These are phyloP conservation scores for Apogon hyalosoma DNA, from an alignment of 2,797 vertebrate genomes.

Conservation along the genomic window DNA sequence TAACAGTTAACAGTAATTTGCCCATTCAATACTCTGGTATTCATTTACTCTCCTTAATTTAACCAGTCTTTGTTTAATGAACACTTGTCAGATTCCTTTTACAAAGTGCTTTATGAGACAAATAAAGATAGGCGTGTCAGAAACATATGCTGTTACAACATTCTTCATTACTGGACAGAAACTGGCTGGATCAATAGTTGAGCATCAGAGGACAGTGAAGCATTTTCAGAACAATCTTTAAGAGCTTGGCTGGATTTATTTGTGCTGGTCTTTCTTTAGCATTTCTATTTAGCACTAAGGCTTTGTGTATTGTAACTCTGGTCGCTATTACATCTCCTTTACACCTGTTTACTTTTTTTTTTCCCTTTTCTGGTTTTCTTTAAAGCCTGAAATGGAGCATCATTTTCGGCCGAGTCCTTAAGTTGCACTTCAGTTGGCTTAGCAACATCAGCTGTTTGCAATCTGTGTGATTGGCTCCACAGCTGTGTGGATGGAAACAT, in stretches of 20 bases:
- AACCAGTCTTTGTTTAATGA: slow-evolving; percentile 18
- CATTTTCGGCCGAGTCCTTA: too few species aligned
- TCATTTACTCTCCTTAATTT: slow-evolving; percentile 18
- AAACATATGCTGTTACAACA: neutral
- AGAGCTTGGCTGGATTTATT: neutral
- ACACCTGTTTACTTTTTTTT: too few species aligned
- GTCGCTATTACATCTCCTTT: too few species aligned
- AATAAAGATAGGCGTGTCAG: slow-evolving; percentile 5
- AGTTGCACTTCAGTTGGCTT: too few species aligned
- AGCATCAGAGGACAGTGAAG: slow-evolving; percentile 6
- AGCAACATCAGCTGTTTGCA: too few species aligned
- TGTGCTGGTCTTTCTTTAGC: neutral
- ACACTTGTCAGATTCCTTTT: slow-evolving; percentile 25
- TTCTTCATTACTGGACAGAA: slow-evolving; percentile 21
- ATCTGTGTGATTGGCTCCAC: too few species aligned
- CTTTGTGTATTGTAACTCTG: too few species aligned
- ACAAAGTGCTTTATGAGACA: slow-evolving; percentile 28
- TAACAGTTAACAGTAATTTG: slow-evolving; percentile 14
- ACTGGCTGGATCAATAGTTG: slow-evolving; percentile 34
- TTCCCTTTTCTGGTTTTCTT: too few species aligned
- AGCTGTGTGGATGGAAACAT: too few species aligned
- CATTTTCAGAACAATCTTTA: neutral
- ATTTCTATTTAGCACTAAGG: too few species aligned
- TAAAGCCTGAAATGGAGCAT: too few species aligned
- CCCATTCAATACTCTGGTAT: neutral